These are phyloP conservation scores for Drosophila rhopaloa DNA, from an alignment of 1,140 invertebrate genomes.

Conservation along the genomic window DNA sequence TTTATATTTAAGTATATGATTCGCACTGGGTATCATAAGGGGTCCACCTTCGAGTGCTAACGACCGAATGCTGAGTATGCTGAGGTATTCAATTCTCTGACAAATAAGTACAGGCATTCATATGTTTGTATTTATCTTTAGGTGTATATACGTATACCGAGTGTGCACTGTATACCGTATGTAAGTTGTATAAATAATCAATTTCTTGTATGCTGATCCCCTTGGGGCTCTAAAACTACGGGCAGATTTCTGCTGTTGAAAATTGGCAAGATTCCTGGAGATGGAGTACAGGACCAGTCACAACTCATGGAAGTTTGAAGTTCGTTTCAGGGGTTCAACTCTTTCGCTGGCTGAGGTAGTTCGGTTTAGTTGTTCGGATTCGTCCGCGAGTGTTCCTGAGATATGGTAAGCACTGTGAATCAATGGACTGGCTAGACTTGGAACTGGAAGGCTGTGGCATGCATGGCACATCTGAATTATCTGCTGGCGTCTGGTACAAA, in stretches of 20 bases:
- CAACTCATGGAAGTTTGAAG: constrained; percentile 55
- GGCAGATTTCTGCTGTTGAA: constrained; percentile 26
- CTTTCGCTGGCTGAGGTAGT: constrained; percentile 66
- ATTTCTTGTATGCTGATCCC: constrained; percentile 25
- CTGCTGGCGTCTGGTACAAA: constrained; percentile 38
- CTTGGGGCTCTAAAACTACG: constrained; percentile 38
- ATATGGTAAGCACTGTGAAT: constrained; percentile 62
- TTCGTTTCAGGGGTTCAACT: constrained; percentile 47
- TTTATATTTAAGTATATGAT: constrained; percentile 24
- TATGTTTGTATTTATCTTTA: constrained; percentile 24
- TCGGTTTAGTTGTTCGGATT: constrained; percentile 54
- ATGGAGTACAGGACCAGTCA: constrained; percentile 40
- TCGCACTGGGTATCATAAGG: constrained; percentile 22
- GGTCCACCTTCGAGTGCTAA: constrained; percentile 19
- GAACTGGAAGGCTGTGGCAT: constrained; percentile 59
- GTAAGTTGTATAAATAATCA: constrained; percentile 30
- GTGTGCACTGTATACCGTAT: constrained; percentile 33
- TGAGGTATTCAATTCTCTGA: constrained; percentile 75
- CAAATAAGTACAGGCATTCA: constrained; percentile 54
- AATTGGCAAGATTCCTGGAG: constrained; percentile 48
- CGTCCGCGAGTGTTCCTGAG: constrained; percentile 63
- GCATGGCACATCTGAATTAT: constrained; percentile 78
- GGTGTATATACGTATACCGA: constrained; percentile 35
- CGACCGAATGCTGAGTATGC: constrained; percentile 46
- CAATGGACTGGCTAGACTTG: constrained; percentile 45